Conservation (phyloP, 2,113 vertebrate species). For the Peromyscus californicus region DNA sequence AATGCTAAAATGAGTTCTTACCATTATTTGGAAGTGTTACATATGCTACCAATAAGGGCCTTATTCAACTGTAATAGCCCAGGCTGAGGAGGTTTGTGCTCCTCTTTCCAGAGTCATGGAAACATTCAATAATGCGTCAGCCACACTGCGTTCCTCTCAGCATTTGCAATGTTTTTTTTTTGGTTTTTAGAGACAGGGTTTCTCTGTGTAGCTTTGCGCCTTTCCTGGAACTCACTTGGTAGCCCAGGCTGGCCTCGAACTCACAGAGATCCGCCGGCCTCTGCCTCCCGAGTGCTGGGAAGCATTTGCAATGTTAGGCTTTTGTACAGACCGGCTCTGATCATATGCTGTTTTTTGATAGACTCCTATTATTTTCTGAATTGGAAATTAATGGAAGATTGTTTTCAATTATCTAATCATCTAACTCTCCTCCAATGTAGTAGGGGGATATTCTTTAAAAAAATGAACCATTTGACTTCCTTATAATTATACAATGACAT, state of each 20-base stretch:
- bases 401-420: slow-evolving; percentile 53
- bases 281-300: too few species aligned
- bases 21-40: slow-evolving; percentile 41
- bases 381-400: slow-evolving; percentile 52
- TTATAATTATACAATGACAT: slow-evolving; percentile 22
- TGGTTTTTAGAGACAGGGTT: too few species aligned
- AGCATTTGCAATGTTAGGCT: slow-evolving; percentile 42
- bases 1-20: slow-evolving; percentile 34
- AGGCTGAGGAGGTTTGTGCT: slow-evolving; percentile 41
- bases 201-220: too few species aligned
- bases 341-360: slow-evolving; percentile 68
- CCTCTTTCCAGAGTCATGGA: slow-evolving; percentile 57
- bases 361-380: slow-evolving; percentile 63
- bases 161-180: neutral
- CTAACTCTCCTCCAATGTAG: neutral
- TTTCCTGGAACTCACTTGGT: too few species aligned
- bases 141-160: slow-evolving; percentile 48
- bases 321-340: slow-evolving; percentile 54
- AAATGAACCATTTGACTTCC: slow-evolving; percentile 19
- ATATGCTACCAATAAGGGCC: neutral
- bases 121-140: slow-evolving; percentile 54
- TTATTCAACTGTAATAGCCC: neutral
- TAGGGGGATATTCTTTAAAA: neutral
- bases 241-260: too few species aligned
- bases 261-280: too few species aligned